Conservation (phyloP, 2,888 invertebrate genomes). For the Hypolimnas misippus region DNA sequence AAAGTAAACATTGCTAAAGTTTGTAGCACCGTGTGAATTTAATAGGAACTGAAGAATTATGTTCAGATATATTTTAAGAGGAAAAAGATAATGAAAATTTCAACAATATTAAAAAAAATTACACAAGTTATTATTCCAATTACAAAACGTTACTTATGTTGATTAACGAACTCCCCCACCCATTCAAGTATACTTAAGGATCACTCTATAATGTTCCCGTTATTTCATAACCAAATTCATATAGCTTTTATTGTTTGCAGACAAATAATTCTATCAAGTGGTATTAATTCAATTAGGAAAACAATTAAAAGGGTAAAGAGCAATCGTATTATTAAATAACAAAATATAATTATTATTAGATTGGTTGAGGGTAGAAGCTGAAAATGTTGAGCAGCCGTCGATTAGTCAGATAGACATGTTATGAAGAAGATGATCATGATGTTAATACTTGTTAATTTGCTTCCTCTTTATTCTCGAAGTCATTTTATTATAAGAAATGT, state of each 20-base stretch:
- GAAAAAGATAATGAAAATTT: too few species aligned
- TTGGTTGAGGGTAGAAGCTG: background rate
- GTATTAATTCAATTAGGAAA: background rate
- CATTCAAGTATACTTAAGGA: background rate
- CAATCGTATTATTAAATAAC: background rate
- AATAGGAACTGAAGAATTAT: too few species aligned
- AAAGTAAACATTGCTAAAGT: too few species aligned
- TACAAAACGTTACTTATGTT: too few species aligned
- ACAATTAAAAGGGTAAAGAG: background rate
- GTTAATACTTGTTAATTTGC: background rate
- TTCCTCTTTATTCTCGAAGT: background rate
- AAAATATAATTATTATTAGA: background rate
- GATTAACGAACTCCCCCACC: background rate
- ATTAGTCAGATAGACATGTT: constrained; percentile 3
- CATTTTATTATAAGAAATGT: background rate
- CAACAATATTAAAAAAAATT: too few species aligned
- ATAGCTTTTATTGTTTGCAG: background rate
- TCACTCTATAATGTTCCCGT: background rate
- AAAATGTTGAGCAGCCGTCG: background rate
- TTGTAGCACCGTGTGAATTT: too few species aligned
- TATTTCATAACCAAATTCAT: background rate
- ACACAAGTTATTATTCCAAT: too few species aligned
- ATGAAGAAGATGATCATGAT: background rate
- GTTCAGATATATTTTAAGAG: too few species aligned
- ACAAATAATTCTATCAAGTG: background rate